These are phyloP conservation scores for Sinocyclocheilus grahami DNA, from an alignment of 2,113 vertebrate species.

Conservation along the genomic window DNA sequence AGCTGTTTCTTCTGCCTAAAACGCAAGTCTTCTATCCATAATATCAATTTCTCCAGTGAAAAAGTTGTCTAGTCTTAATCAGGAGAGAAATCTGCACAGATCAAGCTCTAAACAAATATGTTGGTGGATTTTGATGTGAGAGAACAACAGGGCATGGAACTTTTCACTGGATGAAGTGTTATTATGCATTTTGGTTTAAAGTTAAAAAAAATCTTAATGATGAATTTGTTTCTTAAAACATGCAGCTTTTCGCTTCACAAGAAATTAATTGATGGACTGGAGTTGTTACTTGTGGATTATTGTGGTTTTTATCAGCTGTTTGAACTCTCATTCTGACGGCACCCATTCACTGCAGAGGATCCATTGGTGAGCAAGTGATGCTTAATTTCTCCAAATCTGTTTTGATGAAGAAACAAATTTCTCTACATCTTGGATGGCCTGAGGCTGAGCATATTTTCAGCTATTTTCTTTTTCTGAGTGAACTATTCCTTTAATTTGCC, in stretches of 20 bases:
- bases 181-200: background rate
- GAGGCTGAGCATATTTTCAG: background rate
- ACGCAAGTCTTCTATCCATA: background rate
- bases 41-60: background rate
- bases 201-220: background rate
- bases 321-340: no score
- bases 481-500: no score
- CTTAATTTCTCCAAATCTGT: background rate
- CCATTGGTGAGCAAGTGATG: background rate
- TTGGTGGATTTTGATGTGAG: no score
- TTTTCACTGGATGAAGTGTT: no score
- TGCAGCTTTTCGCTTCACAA: background rate
- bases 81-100: background rate
- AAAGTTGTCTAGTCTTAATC: background rate
- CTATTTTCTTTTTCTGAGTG: no score
- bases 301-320: no score
- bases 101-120: background rate
- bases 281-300: no score
- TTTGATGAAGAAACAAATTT: background rate
- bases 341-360: background rate
- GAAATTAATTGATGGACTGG: no score
- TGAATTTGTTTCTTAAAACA: background rate
- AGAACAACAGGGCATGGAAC: no score
- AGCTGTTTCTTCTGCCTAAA: background rate
- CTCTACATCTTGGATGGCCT: background rate